Percentiles rank a stretch among this genome's conserved stretches.
Conservation (phyloP, 2,113 vertebrate species). For the Macrotus californicus region DNA sequence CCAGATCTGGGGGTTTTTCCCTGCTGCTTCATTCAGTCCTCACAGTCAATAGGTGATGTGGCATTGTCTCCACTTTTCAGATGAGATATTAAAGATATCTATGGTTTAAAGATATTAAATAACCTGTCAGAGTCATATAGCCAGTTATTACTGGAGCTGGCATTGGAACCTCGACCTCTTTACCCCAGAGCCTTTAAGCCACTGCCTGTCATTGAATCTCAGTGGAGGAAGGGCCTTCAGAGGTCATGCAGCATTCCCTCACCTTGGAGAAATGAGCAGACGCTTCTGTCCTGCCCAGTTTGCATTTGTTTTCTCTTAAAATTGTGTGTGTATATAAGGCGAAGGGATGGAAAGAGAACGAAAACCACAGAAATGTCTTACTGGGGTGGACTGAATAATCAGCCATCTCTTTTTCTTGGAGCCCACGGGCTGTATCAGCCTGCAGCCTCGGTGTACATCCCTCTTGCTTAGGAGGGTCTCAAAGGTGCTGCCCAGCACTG, state of each 20-base stretch:
- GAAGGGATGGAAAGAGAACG: neutral
- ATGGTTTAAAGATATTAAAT: neutral
- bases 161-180: neutral
- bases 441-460: neutral
- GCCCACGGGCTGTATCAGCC: fast-evolving
- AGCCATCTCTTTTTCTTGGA: neutral
- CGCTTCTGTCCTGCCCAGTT: neutral
- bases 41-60: neutral
- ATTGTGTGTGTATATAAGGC: neutral
- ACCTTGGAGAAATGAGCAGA: neutral
- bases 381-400: neutral
- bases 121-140: neutral
- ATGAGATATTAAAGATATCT: neutral
- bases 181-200: neutral
- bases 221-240: neutral
- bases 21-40: neutral
- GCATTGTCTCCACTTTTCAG: neutral
- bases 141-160: neutral
- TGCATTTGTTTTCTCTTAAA: neutral
- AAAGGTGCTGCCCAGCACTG: neutral
- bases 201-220: neutral
- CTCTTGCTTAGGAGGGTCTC: neutral
- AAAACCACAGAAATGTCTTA: neutral
- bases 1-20: neutral
- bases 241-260: neutral